phyloP scores from a whole-genome alignment of 2,888 invertebrate species.

The Trypoxylon attenuatum region DNA sequence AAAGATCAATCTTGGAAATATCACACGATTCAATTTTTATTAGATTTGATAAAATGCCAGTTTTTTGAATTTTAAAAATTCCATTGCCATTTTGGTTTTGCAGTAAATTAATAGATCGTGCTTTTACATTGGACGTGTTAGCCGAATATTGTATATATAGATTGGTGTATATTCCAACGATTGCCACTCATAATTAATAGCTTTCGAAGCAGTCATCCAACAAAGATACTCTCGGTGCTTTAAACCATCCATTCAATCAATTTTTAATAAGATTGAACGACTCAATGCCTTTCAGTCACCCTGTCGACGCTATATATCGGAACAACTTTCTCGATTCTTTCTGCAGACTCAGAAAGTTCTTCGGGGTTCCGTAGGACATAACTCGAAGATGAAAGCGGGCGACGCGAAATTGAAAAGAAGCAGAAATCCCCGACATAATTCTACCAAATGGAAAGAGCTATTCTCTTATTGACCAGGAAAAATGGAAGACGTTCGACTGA shows the following conservation, averaged over 20 bases:
- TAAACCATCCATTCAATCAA: background rate
- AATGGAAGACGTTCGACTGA: conserved; percentile 23
- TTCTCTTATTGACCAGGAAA: conserved; percentile 39
- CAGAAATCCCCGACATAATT: conserved; percentile 42
- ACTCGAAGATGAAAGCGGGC: conserved; percentile 27
- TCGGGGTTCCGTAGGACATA: conserved; percentile 4
- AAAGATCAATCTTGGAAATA: no score
- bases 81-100: no score
- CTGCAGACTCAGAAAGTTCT: background rate
- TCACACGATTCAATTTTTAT: no score
- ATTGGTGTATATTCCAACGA: no score
- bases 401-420: conserved; percentile 30
- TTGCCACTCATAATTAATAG: no score
- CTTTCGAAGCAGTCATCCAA: no score
- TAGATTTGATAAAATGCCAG: no score
- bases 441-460: conserved; percentile 39
- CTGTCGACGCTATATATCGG: background rate
- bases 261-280: background rate
- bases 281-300: background rate
- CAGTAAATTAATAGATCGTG: no score
- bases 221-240: no score
- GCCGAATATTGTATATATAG: no score
- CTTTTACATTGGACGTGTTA: no score
- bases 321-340: conserved; percentile 7
- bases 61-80: no score